Base-by-base conservation (phyloP, 2,797 vertebrate genomes). In the Darevskia nairensis region DNA sequence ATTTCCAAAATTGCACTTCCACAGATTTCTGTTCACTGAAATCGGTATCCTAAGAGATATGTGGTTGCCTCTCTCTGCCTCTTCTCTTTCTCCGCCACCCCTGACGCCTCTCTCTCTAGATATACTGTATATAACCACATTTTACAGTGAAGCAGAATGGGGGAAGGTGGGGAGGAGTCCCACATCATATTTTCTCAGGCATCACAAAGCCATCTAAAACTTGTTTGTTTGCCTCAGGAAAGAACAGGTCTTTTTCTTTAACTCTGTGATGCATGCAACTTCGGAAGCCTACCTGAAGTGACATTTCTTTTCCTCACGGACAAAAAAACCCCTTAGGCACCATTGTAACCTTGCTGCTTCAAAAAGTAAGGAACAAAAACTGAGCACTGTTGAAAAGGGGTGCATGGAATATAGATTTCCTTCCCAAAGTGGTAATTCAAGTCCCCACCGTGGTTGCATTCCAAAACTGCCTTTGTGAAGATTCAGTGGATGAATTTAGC, bases 221-320 rank as follows among this genome's bases (percentile, higher is more conserved):
- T 78, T 35, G 88, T 93, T 50, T 87, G 39, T 87, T 87, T 84
- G 68, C 82, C 80, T 94, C 27, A 1, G 82, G 71, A 94, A 50
- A 85, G 90, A 85, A 88, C 82, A 86, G 86, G 68, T 90, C 82
- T 92, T 92, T 88, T 86, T 74, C 32, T 92, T 89, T 80, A 90
- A 32, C 39, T 92, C 82, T 50, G 35, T 86, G 2, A 46, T 90
- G 61, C 79, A 77, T 74, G 15, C 88, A 89, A 85, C 61, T 79
- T 75, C 83, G 69, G 25, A 94, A 86, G 66, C 76, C 90, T 93
- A 80, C 50, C 88, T 90, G 92, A 90, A 92, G n/a, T n/a, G 27
- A 86, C 86, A 89, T 92, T 89, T 82, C 89, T 89, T 88, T 89
- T 75, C 80, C 87, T 66, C 68, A 72, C 88, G 78, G 74, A 86